Conservation (phyloP, 2,113 vertebrate species). For the Crotalus horridus region DNA sequence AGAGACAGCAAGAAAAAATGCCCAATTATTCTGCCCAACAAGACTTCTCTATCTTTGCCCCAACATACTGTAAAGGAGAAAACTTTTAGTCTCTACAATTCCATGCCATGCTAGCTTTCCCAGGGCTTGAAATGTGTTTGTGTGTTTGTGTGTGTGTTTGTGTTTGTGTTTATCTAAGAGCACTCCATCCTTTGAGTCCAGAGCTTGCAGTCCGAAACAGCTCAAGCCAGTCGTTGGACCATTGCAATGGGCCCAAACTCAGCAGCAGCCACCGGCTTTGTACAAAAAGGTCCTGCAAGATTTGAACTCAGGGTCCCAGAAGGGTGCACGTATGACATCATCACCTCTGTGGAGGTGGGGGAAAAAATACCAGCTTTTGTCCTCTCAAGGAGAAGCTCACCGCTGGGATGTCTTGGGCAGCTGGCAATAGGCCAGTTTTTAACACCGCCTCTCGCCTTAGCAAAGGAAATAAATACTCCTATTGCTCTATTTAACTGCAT, state of each 20-base stretch:
- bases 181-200: not conserved
- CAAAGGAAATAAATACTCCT: not conserved
- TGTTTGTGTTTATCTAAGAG: not conserved
- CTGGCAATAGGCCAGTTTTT: too few species aligned
- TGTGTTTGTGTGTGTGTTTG: not conserved
- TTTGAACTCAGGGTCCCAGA: not conserved
- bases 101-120: not conserved
- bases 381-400: not conserved
- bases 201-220: not conserved
- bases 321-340: too few species aligned
- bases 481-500: not conserved
- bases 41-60: not conserved
- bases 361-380: not conserved
- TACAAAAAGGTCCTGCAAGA: not conserved
- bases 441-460: not conserved
- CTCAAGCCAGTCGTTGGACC: not conserved
- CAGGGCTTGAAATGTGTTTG: not conserved
- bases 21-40: not conserved
- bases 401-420: not conserved
- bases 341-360: too few species aligned
- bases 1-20: too few species aligned
- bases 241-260: not conserved
- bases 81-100: not conserved
- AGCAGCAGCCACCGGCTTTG: not conserved
- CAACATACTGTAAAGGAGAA: not conserved